A percentile compares a stretch with the other conserved stretches of the same genome.
Conservation (phyloP, 2,797 vertebrate genomes). For the Limosa lapponica region DNA sequence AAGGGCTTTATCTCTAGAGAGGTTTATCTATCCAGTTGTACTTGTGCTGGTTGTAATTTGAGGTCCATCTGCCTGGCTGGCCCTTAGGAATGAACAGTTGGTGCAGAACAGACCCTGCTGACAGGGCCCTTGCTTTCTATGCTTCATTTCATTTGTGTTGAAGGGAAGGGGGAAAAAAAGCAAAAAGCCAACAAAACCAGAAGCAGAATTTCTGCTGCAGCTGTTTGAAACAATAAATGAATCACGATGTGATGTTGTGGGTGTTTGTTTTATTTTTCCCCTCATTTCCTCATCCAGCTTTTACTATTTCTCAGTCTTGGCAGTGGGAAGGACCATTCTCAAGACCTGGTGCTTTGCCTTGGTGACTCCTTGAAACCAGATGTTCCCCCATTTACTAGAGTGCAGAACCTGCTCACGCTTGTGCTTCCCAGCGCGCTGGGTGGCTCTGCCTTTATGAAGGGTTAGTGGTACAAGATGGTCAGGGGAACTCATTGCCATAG, state of each 20-base stretch:
- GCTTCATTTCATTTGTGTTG: not conserved
- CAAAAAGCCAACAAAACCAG: not conserved
- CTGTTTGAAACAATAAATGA: not conserved
- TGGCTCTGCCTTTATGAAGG: not conserved
- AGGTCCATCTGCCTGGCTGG: not conserved
- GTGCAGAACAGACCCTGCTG: not conserved
- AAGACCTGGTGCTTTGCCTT: not conserved
- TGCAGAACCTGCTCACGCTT: not conserved
- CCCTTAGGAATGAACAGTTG: not conserved
- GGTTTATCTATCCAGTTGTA: not conserved
- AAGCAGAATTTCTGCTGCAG: not conserved
- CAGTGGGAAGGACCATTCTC: not conserved
- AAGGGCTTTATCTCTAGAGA: not conserved
- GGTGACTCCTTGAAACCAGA: not conserved
- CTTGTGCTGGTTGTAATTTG: not conserved
- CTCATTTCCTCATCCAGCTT: not conserved
- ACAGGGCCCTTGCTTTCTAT: not conserved
- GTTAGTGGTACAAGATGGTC: not conserved
- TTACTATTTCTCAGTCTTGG: not conserved
- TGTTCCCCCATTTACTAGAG: not conserved
- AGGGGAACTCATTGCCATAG: not conserved
- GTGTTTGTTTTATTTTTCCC: not conserved
- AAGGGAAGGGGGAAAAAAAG: not conserved
- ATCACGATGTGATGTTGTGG: not conserved
- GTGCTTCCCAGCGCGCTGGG: accelerated